Conservation (phyloP, 2,888 invertebrate genomes). For the Dicranocentrus wangi region DNA sequence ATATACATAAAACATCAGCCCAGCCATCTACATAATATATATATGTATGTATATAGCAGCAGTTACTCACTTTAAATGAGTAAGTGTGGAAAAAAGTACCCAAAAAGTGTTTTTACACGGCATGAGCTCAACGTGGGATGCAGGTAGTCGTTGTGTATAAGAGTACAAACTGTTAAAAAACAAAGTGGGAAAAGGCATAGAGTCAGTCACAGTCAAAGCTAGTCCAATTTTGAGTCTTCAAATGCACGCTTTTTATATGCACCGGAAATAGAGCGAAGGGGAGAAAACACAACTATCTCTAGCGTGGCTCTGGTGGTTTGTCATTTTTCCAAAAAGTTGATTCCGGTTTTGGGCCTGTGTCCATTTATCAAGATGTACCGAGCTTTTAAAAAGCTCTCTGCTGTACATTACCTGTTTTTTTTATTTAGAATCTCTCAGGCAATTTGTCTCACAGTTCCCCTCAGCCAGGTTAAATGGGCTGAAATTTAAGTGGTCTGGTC, state of each 20-base stretch:
- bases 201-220: no score
- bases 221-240: neutral
- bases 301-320: no score
- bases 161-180: conserved; percentile 6
- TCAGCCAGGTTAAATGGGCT: no score
- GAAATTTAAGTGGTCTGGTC: no score
- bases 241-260: neutral
- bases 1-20: neutral
- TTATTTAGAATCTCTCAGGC: no score
- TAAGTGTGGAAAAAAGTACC: conserved; percentile 7
- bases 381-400: no score
- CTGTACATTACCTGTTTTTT: no score
- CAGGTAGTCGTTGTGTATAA: neutral
- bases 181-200: conserved; percentile 8
- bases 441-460: no score
- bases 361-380: no score
- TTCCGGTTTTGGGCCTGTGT: no score
- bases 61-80: conserved; percentile 10
- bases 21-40: neutral
- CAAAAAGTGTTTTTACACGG: neutral
- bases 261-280: conserved; percentile 23
- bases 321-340: no score
- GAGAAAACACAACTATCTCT: conserved; percentile 2
- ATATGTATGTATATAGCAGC: neutral
- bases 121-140: neutral